Evolutionary conservation across 2,888 invertebrate species (phyloP).

Genomic region (Autographa pulchrina): DNA sequence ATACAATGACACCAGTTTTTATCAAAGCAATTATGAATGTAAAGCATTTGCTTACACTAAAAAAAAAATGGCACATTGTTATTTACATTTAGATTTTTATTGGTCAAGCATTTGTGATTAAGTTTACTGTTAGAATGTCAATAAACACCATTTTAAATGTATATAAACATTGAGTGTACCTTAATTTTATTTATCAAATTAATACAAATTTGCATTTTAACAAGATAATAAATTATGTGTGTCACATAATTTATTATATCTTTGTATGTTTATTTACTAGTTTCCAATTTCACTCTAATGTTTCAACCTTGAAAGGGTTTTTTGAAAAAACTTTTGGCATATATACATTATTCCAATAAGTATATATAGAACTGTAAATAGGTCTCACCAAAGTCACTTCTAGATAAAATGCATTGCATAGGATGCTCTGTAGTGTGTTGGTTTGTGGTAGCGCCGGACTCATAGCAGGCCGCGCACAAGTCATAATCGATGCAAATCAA

Average conservation of each 20-base stretch:
- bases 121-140: not conserved
- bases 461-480: slow-evolving; percentile 98
- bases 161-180: not conserved
- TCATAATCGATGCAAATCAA: slow-evolving; percentile 99
- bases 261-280: not conserved
- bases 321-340: slow-evolving; percentile 28
- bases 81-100: not conserved
- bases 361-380: slow-evolving; percentile 44
- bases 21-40: not conserved
- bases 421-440: slow-evolving; percentile 99
- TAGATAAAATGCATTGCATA: slow-evolving; percentile 99
- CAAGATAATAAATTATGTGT: slow-evolving; percentile 10
- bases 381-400: slow-evolving; percentile 97
- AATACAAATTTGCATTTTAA: not conserved
- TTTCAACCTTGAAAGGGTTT: slow-evolving; percentile 24
- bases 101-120: not conserved
- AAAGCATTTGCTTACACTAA: not conserved
- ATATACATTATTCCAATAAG: slow-evolving; percentile 18
- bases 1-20: slow-evolving; percentile 6
- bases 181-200: not conserved
- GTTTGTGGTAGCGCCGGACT: slow-evolving; percentile 96
- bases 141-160: not conserved
- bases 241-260: slow-evolving; percentile 12
- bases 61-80: not conserved
- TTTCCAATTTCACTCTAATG: slow-evolving; percentile 10